Conservation (phyloP, 2,797 vertebrate genomes). For the Lates japonicus region DNA sequence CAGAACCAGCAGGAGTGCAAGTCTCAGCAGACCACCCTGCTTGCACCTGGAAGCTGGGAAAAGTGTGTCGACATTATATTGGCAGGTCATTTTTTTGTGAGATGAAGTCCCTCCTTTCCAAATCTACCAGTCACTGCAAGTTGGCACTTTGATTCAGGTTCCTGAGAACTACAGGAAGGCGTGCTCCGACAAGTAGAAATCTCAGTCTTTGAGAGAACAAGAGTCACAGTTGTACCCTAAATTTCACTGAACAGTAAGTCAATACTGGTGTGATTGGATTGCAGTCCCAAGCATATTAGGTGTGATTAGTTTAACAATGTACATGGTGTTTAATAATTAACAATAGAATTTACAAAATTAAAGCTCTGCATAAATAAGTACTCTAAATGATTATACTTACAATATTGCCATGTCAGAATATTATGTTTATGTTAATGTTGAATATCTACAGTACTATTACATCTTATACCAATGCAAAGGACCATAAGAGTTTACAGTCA, state of each 20-base stretch:
- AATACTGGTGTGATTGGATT: constrained; percentile 18
- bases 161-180: not conserved
- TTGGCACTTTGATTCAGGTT: constrained; percentile 20
- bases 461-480: not conserved
- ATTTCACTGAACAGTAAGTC: constrained; percentile 7
- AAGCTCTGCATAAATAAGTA: not conserved
- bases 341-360: constrained; percentile 5
- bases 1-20: constrained; percentile 19
- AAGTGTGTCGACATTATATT: not conserved
- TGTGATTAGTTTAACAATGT: constrained; percentile 2
- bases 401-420: not conserved
- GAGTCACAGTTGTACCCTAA: not conserved
- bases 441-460: not conserved
- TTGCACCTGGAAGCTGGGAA: not conserved
- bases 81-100: not conserved
- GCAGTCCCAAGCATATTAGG: not conserved
- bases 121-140: constrained; percentile 2
- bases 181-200: not conserved
- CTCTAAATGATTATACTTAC: not conserved
- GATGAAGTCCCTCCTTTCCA: not conserved
- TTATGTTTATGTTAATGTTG: not conserved
- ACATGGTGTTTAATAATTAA: constrained; percentile 41
- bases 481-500: not conserved
- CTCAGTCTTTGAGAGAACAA: constrained; percentile 1
- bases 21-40: constrained; percentile 10